Evolutionary conservation across 64 coral and sea anemone species (phyloP).

Genomic region (Stichodactyla mertensii): DNA sequence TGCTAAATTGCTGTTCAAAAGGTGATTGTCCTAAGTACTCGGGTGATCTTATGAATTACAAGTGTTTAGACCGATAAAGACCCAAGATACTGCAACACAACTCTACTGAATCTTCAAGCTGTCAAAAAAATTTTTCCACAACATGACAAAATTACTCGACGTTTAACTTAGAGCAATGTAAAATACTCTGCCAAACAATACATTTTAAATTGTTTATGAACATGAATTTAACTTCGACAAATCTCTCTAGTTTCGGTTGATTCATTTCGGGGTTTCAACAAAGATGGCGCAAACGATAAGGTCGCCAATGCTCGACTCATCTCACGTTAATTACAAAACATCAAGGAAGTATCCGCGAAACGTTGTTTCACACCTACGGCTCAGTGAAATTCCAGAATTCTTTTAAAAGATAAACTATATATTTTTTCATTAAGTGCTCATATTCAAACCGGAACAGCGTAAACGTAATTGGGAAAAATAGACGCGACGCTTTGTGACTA

Average conservation of each 20-base stretch:
- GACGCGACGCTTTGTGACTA: not conserved
- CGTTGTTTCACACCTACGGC: not conserved
- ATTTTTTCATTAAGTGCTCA: not conserved
- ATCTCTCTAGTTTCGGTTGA: not conserved
- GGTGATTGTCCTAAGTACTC: not conserved
- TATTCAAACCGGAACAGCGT: not conserved
- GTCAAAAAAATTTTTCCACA: too few relatives aligned
- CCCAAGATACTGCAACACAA: not conserved
- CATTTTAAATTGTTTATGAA: not conserved
- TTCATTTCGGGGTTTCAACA: not conserved
- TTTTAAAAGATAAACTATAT: not conserved
- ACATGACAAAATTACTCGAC: too few relatives aligned
- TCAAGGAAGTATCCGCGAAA: not conserved
- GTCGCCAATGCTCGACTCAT: not conserved
- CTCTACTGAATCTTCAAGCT: not conserved
- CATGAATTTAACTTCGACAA: not conserved
- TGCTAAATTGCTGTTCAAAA: not conserved
- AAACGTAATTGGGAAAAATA: not conserved
- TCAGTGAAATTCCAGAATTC: constrained; percentile 7
- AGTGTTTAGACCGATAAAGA: not conserved
- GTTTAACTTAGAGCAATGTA: too few relatives aligned
- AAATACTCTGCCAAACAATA: not conserved
- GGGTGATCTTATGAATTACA: not conserved
- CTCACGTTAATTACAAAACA: not conserved
- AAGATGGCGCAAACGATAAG: not conserved